Evolutionary conservation across 2,113 vertebrate genomes (phyloP), one percentile per base, ranked within the genome.

Genomic region (Ochotona princeps): DNA sequence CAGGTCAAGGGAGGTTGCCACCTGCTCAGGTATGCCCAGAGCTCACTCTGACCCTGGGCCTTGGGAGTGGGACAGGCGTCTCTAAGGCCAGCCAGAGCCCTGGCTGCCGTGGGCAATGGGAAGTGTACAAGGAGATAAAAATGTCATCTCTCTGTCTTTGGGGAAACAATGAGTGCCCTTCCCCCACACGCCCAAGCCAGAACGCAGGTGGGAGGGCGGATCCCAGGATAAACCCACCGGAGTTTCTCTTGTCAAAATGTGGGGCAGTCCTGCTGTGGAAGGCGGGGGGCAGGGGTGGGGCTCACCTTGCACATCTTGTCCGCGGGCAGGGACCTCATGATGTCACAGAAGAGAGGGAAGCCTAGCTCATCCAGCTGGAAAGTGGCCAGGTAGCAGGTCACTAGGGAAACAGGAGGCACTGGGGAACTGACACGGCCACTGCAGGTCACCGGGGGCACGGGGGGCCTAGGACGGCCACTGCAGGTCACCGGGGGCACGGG

Each of bases 311-410:
- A 93, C 95, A 98, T 98, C 97, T 99, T 99, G 93, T 90, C 93
- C 38, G 32, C 13, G 14, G 99, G 98, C 96, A 99, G 98, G 67
- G 98, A 98, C 96, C 96, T 98, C 89, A 99, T 73, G 73, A 99
- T 98, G 97, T 89, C 98, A 47, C 97, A 95, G 96, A 99, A 99
- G 73, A 72, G 32, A 76, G 96, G 97, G 85, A 99, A 84, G 95
- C 99, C 99, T 0, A 99, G 97, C 60, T 99, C 98, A 81, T 99
- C 98, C 20, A 99, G 97, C 86, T 96, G 97, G 98, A 99, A 99
- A 1, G 96, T 97, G 83, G 98, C 97, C 95, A 99, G 97, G 92
- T 99, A 99, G 96, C 98, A 98, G 95, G 99, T 97, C 96, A 99
- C 99, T 99, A 61, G n/a, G 88, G 98, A 96, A 8, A 10, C 3